phyloP scores from a whole-genome alignment of 2,113 vertebrate genomes.

The Chlamydotis undulata region DNA sequence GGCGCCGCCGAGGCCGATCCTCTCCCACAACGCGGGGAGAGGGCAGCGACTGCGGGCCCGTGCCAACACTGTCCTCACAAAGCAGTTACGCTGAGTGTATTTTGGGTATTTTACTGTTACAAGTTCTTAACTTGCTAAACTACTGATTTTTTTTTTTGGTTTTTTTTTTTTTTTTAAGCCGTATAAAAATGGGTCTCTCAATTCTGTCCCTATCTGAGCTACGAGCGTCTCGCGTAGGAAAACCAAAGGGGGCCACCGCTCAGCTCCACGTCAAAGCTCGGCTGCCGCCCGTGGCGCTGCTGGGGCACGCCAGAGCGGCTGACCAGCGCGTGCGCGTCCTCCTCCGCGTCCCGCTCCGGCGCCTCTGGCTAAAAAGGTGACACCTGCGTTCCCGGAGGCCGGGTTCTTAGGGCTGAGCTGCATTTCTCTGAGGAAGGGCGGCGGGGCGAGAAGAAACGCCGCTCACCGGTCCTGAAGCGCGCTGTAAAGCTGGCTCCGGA shows the following conservation, averaged over 20 bases:
- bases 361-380: neutral
- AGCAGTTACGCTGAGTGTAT: neutral
- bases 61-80: neutral
- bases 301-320: neutral
- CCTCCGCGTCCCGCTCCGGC: neutral
- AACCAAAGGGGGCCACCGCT: neutral
- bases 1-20: too few relatives aligned
- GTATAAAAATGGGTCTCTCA: neutral
- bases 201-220: neutral
- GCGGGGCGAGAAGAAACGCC: neutral
- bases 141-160: constrained; percentile 26
- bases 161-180: neutral
- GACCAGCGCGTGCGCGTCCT: neutral
- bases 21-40: neutral
- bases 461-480: neutral
- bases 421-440: neutral
- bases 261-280: neutral
- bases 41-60: neutral
- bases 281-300: neutral
- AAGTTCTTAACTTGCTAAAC: constrained; percentile 70
- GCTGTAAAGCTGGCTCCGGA: neutral
- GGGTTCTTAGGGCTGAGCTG: neutral
- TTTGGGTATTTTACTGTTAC: constrained; percentile 66
- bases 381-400: neutral
- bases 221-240: neutral